Evolutionary conservation across 2,797 vertebrate species (phyloP).

Genomic region (Myotis findleyi): DNA sequence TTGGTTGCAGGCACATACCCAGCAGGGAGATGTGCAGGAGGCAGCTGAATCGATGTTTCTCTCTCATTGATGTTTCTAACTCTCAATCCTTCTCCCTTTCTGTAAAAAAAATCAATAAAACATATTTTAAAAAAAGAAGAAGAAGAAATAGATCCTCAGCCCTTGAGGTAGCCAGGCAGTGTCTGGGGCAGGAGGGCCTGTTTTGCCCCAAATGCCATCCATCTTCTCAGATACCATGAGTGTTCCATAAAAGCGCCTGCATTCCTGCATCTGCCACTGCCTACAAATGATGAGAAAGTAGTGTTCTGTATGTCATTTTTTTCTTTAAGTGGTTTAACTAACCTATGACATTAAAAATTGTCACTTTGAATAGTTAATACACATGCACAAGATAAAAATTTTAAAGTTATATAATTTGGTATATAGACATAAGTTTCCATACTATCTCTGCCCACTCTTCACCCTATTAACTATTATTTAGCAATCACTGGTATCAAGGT

Average conservation of each 20-base stretch:
- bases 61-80: no score
- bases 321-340: slow-evolving; percentile 11
- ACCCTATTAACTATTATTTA: neutral
- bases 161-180: neutral
- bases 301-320: neutral
- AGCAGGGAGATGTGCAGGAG: no score
- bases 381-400: neutral
- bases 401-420: neutral
- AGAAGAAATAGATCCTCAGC: neutral
- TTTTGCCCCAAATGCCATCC: neutral
- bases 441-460: neutral
- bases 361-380: neutral
- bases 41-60: no score
- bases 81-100: no score
- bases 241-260: neutral
- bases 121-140: no score
- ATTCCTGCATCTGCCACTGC: neutral
- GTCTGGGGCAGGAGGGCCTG: neutral
- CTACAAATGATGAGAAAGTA: neutral
- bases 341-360: neutral
- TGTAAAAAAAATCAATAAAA: no score
- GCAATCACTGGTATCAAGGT: neutral
- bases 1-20: no score
- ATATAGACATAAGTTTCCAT: neutral
- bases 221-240: neutral